Base-by-base conservation (phyloP, 2,797 vertebrate species). In the Chelidonichthys spinosus region DNA sequence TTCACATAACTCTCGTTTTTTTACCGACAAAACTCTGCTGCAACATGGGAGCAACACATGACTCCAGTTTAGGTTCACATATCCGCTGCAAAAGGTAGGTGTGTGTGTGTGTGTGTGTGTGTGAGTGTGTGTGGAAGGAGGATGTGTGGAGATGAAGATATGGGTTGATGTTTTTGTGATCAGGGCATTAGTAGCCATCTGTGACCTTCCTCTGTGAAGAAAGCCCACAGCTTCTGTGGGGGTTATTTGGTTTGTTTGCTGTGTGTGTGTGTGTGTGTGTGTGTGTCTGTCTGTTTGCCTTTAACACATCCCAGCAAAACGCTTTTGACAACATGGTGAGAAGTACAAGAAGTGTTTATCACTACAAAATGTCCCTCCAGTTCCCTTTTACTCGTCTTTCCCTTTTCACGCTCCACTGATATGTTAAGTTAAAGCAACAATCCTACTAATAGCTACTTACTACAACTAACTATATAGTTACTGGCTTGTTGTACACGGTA, bases 141-240 rank as follows among this genome's bases (percentile, higher is more conserved):
- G 18, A 18, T 32, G n/a, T 1, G 25, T 4, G 18, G 13, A 59
- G 72, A 79, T 74, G 69, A 63, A 76, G 63, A 76, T 74, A 36
- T 78, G 65, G 62, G 62, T 56, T 59, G 63, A 84, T 69, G 76
- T 74, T 65, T 83, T 63, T 76, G 66, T 76, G 72, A 76, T 71
- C 18, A 17, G 49, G 72, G 63, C 75, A 71, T 76, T 56, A 65
- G 53, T 10, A 58, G 59, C 69, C 78, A 77, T 82, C 63, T 74
- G 76, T 72, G 79, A 84, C 73, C 81, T 82, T 86, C 54, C 47
- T 83, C 33, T 59, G 63, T 69, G 63, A 56, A 83, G 76, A 68
- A 7, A 63, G 65, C n/a, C 33, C 54, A 62, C 17, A 50, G 81
- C 63, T 66, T 60, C 47, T 47, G 11, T 58, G 44, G 32, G 62